These are phyloP conservation scores for Drosophila rellima DNA, from an alignment of 2,888 invertebrate species.

Conservation along the genomic window DNA sequence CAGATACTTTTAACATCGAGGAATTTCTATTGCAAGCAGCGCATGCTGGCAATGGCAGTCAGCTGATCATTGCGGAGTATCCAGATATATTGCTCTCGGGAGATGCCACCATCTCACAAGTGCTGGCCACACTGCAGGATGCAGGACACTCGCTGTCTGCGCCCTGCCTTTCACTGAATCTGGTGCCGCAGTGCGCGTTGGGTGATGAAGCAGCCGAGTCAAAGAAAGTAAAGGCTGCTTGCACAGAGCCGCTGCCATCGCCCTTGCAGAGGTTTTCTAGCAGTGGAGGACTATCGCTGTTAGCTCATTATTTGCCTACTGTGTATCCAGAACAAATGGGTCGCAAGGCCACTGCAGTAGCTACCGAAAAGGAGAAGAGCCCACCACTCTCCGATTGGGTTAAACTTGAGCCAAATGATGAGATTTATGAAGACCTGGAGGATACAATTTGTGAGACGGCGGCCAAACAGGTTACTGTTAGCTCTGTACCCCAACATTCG, in stretches of 20 bases:
- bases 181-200: conserved; percentile 65
- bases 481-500: conserved; percentile 95
- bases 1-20: conserved; percentile 82
- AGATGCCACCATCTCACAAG: conserved; percentile 88
- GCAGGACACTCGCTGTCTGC: conserved; percentile 86
- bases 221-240: conserved; percentile 79
- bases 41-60: conserved; percentile 83
- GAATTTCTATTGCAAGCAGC: conserved; percentile 81
- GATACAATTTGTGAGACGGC: conserved; percentile 87
- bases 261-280: conserved; percentile 95
- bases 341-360: conserved; percentile 87
- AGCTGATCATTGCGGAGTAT: conserved; percentile 85
- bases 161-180: conserved; percentile 86
- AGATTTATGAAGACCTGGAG: conserved; percentile 88
- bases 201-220: conserved; percentile 49
- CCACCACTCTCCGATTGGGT: conserved; percentile 85
- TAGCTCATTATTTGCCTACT: conserved; percentile 95
- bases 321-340: conserved; percentile 93
- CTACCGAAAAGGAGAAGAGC: conserved; percentile 84
- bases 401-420: conserved; percentile 88
- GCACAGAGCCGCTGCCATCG: conserved; percentile 84
- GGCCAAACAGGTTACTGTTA: conserved; percentile 87
- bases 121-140: conserved; percentile 87
- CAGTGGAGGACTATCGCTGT: conserved; percentile 94
- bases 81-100: conserved; percentile 87